Conservation (phyloP, 2,113 vertebrate genomes). For the Propithecus coquereli region DNA sequence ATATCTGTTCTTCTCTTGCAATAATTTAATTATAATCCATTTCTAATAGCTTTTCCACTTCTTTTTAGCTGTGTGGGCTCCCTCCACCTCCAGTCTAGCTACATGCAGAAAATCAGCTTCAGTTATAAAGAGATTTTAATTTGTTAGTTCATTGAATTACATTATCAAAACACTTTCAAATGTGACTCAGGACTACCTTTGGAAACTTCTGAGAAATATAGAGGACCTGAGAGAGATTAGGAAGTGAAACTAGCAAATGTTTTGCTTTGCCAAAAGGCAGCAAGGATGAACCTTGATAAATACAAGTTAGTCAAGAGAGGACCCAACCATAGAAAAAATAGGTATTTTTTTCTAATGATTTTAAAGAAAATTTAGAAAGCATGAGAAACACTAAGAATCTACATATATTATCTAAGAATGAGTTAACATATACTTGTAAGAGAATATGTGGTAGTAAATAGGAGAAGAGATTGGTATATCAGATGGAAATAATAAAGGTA, state of each 20-base stretch:
- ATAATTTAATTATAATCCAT: neutral
- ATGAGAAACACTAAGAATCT: neutral
- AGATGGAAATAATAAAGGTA: neutral
- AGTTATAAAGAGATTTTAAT: neutral
- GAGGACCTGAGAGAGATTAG: neutral
- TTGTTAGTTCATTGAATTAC: neutral
- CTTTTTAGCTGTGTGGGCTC: neutral
- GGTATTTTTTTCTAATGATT: neutral
- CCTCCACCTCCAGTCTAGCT: neutral
- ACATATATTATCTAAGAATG: neutral
- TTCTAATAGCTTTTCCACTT: neutral
- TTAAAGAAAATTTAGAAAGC: neutral
- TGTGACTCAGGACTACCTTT: neutral
- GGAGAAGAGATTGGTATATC: neutral
- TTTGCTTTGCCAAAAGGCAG: neutral
- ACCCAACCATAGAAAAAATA: neutral
- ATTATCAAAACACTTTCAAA: neutral
- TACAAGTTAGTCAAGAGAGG: neutral
- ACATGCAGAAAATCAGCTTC: neutral
- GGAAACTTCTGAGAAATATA: neutral
- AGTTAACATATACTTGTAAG: neutral
- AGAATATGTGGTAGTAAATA: neutral
- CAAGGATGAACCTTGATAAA: neutral
- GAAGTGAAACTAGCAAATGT: neutral
- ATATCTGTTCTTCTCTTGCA: neutral